phyloP scores from a whole-genome alignment of 2,113 vertebrate species.

The Vidua macroura region DNA sequence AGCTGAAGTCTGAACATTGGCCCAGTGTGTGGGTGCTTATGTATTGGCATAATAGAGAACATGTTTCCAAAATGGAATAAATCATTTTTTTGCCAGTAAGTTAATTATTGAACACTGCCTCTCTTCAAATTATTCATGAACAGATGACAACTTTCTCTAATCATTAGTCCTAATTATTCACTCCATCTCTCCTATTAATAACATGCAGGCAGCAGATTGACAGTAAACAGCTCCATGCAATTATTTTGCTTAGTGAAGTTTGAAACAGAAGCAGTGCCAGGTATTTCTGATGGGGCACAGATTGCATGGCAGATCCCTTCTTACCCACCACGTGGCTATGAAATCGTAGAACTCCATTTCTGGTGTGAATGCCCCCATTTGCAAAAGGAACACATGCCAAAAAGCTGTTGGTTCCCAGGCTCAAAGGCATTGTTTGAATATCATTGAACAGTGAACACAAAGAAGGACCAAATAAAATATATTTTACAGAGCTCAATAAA shows the following conservation, averaged over 20 bases:
- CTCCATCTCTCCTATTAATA: conserved; percentile 52
- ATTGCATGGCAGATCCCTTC: not conserved
- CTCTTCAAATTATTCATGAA: conserved; percentile 18
- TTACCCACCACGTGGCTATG: not conserved
- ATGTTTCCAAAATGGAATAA: conserved; percentile 11
- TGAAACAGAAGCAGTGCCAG: conserved; percentile 4
- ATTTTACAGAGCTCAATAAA: conserved; percentile 3
- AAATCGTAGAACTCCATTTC: not conserved
- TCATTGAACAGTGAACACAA: conserved; percentile 28
- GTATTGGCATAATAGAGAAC: not conserved
- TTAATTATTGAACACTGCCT: conserved; percentile 2
- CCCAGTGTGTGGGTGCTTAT: not conserved
- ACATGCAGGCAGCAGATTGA: conserved; percentile 16
- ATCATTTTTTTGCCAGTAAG: not conserved
- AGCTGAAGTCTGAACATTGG: not conserved
- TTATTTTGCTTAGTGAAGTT: conserved; percentile 26
- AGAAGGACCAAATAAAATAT: conserved; percentile 2
- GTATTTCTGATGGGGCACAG: conserved; percentile 34
- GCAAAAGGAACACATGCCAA: not conserved
- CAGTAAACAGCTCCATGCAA: conserved; percentile 30
- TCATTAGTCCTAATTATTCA: conserved; percentile 58
- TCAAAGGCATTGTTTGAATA: conserved; percentile 43
- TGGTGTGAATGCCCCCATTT: conserved; percentile 26
- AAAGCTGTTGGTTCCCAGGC: conserved; percentile 53
- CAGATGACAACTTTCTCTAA: conserved; percentile 45